These are phyloP conservation scores for Melinaea menophilus DNA, from an alignment of 2,888 invertebrate species.

Conservation along the genomic window DNA sequence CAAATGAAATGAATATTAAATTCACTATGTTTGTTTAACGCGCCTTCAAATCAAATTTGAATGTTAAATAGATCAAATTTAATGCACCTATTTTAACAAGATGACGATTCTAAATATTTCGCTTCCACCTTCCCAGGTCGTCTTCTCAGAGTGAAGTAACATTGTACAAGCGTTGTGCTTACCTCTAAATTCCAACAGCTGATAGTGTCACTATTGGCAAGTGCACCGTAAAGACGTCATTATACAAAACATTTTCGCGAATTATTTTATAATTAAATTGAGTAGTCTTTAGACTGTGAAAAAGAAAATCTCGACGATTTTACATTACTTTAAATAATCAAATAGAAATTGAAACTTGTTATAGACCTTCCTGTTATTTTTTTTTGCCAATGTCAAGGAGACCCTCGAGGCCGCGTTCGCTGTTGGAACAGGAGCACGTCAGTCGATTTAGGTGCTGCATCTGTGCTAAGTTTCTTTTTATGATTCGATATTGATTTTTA, in stretches of 20 bases:
- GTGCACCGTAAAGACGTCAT: conserved; percentile 6
- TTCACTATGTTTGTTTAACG: conserved; percentile 1
- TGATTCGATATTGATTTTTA: too few species aligned
- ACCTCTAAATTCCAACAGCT: conserved; percentile 21
- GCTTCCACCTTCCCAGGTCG: conserved; percentile 26
- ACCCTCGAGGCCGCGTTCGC: too few species aligned
- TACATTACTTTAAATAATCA: too few species aligned
- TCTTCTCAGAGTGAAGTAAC: conserved; percentile 24
- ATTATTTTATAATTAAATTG: conserved; percentile 2
- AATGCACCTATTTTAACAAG: conserved; percentile 16
- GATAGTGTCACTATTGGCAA: conserved; percentile 14
- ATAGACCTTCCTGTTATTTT: too few species aligned
- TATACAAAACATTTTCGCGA: background rate
- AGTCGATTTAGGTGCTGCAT: too few species aligned
- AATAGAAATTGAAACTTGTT: too few species aligned
- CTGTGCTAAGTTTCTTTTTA: too few species aligned
- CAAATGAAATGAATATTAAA: background rate
- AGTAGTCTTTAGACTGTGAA: background rate
- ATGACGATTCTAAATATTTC: conserved; percentile 25
- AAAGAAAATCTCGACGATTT: too few species aligned
- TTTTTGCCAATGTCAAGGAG: too few species aligned
- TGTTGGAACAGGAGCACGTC: too few species aligned
- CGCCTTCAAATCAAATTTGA: conserved; percentile 3
- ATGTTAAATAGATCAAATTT: conserved; percentile 5
- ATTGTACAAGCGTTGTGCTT: conserved; percentile 26